Percentiles rank a stretch among this genome's conserved stretches.
phyloP scores from a whole-genome alignment of 2,888 invertebrate genomes.

The Pheosia gnoma region DNA sequence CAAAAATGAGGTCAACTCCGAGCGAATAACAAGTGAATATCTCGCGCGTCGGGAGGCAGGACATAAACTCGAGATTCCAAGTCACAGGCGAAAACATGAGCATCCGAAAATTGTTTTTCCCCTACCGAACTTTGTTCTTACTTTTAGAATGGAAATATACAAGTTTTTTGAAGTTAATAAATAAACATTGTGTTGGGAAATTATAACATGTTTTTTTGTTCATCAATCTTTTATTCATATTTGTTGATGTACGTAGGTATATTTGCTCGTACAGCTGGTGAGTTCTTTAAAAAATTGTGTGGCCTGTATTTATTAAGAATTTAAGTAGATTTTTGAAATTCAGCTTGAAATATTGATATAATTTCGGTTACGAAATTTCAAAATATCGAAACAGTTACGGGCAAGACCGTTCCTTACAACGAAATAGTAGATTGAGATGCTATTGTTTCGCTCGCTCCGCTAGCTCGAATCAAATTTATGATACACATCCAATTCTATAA shows the following conservation, averaged over 20 bases:
- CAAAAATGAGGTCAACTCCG: conserved; percentile 43
- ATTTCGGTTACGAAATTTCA: no score
- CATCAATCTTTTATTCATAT: neutral
- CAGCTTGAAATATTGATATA: no score
- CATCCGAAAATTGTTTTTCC: conserved; percentile 40
- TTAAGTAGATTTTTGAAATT: no score
- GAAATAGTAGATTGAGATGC: neutral
- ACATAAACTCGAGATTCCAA: conserved; percentile 32
- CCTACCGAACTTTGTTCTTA: conserved; percentile 35
- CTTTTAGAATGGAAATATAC: conserved; percentile 35
- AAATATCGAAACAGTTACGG: no score
- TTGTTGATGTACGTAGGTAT: neutral
- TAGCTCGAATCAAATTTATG: conserved; percentile 4
- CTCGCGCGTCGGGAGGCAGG: conserved; percentile 11
- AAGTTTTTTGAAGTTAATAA: conserved; percentile 22
- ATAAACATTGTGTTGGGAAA: conserved; percentile 19
- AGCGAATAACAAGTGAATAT: conserved; percentile 40
- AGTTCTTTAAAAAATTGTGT: no score
- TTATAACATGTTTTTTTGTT: conserved; percentile 11
- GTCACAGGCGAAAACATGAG: conserved; percentile 37
- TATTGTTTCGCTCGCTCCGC: neutral
- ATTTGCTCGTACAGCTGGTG: no score
- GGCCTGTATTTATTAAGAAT: no score
- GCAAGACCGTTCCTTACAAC: neutral
- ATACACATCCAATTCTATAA: conserved; percentile 13